These are phyloP conservation scores for Digitonthophagus gazella DNA, from an alignment of 2,888 invertebrate genomes.

Conservation along the genomic window DNA sequence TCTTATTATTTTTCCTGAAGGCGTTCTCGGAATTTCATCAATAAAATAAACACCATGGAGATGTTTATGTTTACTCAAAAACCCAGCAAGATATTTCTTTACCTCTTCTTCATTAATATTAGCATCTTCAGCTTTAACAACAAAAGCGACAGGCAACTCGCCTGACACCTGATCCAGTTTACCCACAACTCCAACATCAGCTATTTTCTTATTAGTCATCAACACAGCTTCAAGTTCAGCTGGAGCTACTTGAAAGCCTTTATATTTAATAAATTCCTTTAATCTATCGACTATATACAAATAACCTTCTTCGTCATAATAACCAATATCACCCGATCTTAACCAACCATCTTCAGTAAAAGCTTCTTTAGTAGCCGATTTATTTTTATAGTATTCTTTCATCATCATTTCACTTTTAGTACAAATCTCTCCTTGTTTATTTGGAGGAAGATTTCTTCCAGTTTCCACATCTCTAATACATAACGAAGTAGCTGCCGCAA, in stretches of 20 bases:
- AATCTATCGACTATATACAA: slow-evolving; percentile 82
- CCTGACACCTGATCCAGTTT: slow-evolving; percentile 69
- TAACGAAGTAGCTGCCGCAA: slow-evolving; percentile 60
- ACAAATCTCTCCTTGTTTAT: slow-evolving; percentile 75
- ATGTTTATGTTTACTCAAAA: slow-evolving; percentile 64
- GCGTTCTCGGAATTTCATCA: slow-evolving; percentile 52
- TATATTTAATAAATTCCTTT: slow-evolving; percentile 89
- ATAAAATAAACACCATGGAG: slow-evolving; percentile 61
- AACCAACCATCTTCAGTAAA: slow-evolving; percentile 75
- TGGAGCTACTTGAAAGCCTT: slow-evolving; percentile 77
- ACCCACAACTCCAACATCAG: slow-evolving; percentile 83
- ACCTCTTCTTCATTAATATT: slow-evolving; percentile 51
- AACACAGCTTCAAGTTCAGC: slow-evolving; percentile 82
- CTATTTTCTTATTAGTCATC: slow-evolving; percentile 66
- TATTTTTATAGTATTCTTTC: slow-evolving; percentile 68
- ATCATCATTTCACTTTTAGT: slow-evolving; percentile 66
- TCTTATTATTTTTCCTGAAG: slow-evolving; percentile 54
- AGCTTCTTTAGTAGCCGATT: slow-evolving; percentile 60
- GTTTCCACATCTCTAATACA: slow-evolving; percentile 65
- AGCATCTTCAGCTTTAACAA: slow-evolving; percentile 61
- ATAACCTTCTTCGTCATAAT: slow-evolving; percentile 72
- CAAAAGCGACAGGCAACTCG: slow-evolving; percentile 73
- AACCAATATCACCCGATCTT: slow-evolving; percentile 79
- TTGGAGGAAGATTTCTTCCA: slow-evolving; percentile 59
- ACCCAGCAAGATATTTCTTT: slow-evolving; percentile 50